Percentiles rank a stretch among this genome's conserved stretches.
Conservation (phyloP, 2,113 vertebrate species). For the Clarias macrocephalus region DNA sequence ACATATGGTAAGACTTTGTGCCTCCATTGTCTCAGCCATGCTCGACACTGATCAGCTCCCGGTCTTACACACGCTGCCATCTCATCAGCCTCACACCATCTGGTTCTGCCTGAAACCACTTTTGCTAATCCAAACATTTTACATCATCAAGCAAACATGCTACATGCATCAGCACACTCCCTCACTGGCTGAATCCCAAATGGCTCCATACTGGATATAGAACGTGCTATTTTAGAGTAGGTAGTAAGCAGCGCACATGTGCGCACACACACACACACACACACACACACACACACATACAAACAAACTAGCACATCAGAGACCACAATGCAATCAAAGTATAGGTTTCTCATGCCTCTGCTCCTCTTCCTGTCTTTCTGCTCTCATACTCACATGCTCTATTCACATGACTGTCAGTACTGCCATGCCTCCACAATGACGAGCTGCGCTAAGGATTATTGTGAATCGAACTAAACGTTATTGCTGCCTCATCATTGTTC, state of each 20-base stretch:
- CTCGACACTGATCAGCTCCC: neutral
- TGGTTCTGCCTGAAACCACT: conserved; percentile 17
- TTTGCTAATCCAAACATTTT: conserved; percentile 39
- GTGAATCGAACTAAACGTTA: conserved; percentile 16
- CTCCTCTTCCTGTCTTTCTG: conserved; percentile 46
- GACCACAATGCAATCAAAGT: neutral
- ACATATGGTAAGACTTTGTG: conserved; percentile 66
- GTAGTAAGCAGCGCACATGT: neutral
- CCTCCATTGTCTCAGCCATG: conserved; percentile 20
- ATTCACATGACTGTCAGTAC: conserved; percentile 19
- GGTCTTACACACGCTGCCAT: neutral
- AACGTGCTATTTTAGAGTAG: neutral
- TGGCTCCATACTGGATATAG: neutral
- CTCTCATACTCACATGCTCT: conserved; percentile 14
- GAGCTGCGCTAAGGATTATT: conserved; percentile 17
- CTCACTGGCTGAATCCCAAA: neutral
- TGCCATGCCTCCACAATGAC: conserved; percentile 28
- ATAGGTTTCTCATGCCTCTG: conserved; percentile 57
- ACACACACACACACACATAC: neutral
- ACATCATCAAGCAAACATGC: conserved; percentile 34
- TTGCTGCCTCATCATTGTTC: conserved; percentile 14
- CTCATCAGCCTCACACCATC: conserved; percentile 29
- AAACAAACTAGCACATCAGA: neutral
- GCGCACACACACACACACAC: neutral
- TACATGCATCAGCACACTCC: neutral